Conservation (phyloP, 1,140 invertebrate genomes). For the Semibalanus balanoides region DNA sequence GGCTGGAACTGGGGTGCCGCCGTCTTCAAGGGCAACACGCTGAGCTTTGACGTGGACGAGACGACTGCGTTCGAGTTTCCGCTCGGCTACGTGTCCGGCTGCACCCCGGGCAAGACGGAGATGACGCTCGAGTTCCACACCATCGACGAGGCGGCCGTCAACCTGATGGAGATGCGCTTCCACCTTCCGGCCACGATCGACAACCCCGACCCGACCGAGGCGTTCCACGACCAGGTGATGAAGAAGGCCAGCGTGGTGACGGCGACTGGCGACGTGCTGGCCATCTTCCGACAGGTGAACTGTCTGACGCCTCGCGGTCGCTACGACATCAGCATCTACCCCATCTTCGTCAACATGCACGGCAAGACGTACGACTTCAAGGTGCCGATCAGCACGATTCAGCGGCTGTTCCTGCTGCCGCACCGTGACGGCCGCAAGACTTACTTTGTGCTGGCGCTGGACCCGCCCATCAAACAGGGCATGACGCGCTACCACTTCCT, state of each 20-base stretch:
- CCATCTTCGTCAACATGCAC: constrained; percentile 94
- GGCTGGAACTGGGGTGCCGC: constrained; percentile 99
- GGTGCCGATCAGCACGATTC: constrained; percentile 90
- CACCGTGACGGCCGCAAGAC: constrained; percentile 97
- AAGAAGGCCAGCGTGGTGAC: constrained; percentile 94
- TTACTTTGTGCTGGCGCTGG: constrained; percentile 95
- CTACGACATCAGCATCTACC: constrained; percentile 98
- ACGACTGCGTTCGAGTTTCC: constrained; percentile 93
- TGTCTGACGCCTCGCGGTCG: constrained; percentile 98
- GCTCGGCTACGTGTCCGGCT: constrained; percentile 86
- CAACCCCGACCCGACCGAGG: constrained; percentile 76
- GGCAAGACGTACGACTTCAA: constrained; percentile 99
- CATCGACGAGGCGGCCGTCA: constrained; percentile 96
- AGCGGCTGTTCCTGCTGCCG: constrained; percentile 84
- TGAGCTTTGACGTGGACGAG: constrained; percentile 83
- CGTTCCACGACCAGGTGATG: constrained; percentile 86
- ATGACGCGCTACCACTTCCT: constrained; percentile 91
- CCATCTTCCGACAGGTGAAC: constrained; percentile 90
- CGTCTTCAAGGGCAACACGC: constrained; percentile 77
- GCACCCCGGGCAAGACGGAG: constrained; percentile 96
- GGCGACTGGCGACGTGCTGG: constrained; percentile 93
- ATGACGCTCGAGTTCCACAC: constrained; percentile 96
- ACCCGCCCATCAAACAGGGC: constrained; percentile 98
- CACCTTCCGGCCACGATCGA: constrained; percentile 81
- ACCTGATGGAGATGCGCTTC: constrained; percentile 93